Base-by-base conservation (phyloP, 2,113 vertebrate genomes). In the Merops nubicus region DNA sequence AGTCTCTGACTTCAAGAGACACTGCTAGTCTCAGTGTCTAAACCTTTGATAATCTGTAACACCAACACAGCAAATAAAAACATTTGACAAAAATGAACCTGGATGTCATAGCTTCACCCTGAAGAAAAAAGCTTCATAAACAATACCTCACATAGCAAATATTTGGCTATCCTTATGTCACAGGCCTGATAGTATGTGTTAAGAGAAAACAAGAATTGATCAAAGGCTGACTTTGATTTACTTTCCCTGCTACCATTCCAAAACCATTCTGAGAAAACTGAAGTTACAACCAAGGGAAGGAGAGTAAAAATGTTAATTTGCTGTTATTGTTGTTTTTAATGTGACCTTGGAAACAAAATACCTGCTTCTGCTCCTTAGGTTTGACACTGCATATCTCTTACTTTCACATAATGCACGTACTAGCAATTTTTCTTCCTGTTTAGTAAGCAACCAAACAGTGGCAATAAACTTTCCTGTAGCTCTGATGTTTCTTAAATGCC, bases 401-500 rank as follows among this genome's bases (percentile, higher is more conserved):
- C 26, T 81, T 79, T 79, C 23, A 31, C 42, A 54, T 43, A 19
- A 72, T 73, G 74, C 87, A 86, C 29, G 64, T 51, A 75, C 33
- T n/a, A 76, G n/a, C 56, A 64, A 38, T 57, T 95, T 73, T 86
- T 85, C 70, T 59, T 81, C 90, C 47, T 33, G 22, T 90, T 96
- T 84, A 94, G 51, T 93, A 87, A 97, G 69, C 70, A 96, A 63
- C 53, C 81, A 87, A 87, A 69, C 3, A 76, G 68, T 54, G 60
- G 67, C 8, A 2, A 47, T 29, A 65, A 48, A 29, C 23, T 68
- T 91, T 70, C 57, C n/a, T 75, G 75, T 33, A 69, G 50, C 51
- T 86, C 68, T 83, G 47, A 89, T 59, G 51, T 47, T 93, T 83
- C 80, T 68, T 87, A 91, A 93, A 96, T 73, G 76, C 80, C 94